Evolutionary conservation across 2,797 vertebrate species (phyloP).

Genomic region (Molothrus ater): DNA sequence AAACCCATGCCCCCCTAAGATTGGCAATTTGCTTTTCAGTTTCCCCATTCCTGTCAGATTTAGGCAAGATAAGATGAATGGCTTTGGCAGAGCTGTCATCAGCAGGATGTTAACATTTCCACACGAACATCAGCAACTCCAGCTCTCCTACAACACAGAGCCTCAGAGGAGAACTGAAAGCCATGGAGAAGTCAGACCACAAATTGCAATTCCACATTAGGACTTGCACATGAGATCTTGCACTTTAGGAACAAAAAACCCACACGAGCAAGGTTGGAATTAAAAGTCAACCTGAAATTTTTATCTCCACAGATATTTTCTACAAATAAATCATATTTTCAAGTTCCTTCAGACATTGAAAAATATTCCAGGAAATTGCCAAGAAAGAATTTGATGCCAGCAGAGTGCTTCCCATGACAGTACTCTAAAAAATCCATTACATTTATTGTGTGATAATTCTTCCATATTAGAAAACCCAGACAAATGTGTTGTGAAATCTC

Average conservation of each 20-base stretch:
- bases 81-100: background rate
- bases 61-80: background rate
- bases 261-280: accelerated
- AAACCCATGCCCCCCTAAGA: background rate
- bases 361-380: background rate
- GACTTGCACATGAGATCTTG: background rate
- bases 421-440: background rate
- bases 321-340: background rate
- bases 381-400: background rate
- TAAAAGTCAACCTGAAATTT: background rate
- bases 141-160: background rate
- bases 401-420: background rate
- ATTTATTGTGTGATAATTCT: background rate
- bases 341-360: background rate
- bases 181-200: background rate
- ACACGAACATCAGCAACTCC: background rate
- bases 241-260: background rate
- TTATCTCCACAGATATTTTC: background rate
- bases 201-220: background rate
- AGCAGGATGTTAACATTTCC: background rate
- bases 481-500: background rate
- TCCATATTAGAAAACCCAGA: background rate
- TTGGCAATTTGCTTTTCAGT: background rate
- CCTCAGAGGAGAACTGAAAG: background rate
- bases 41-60: background rate